phyloP scores from a whole-genome alignment of 2,888 invertebrate genomes.

The Neria commutata region DNA sequence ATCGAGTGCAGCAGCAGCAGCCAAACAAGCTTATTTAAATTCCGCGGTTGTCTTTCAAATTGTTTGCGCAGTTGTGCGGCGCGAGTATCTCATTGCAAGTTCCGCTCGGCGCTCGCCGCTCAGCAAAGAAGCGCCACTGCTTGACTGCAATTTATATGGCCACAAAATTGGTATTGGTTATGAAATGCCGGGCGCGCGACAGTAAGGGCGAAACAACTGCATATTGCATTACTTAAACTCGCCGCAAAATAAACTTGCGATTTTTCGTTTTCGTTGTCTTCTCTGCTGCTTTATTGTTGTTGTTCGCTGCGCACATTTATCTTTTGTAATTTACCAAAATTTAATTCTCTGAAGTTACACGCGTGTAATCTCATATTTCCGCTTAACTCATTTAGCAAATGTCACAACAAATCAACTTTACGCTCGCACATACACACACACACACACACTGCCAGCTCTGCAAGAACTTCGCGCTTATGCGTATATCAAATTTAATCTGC shows the following conservation, averaged over 20 bases:
- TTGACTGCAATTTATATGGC: neutral
- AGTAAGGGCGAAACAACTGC: no score
- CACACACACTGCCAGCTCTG: neutral
- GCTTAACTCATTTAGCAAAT: neutral
- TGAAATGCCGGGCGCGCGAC: no score
- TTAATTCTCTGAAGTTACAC: neutral
- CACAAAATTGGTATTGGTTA: neutral
- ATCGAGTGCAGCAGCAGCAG: neutral
- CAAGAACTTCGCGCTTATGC: no score
- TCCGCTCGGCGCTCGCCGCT: neutral
- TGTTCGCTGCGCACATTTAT: neutral
- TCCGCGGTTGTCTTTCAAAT: neutral
- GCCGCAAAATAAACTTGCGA: no score
- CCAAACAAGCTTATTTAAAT: conserved; percentile 7
- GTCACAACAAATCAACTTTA: conserved; percentile 1
- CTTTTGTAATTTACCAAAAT: neutral
- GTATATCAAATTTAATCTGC: no score
- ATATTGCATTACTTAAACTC: no score
- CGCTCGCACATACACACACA: no score
- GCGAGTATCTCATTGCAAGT: neutral
- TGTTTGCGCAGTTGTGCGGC: neutral
- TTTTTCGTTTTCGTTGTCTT: neutral
- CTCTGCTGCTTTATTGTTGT: neutral
- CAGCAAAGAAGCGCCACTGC: neutral
- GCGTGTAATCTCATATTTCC: neutral